Percentiles rank a stretch among this genome's conserved stretches.
Evolutionary conservation across 2,113 vertebrate genomes (phyloP).

Genomic region (Corythornis vintsioides): DNA sequence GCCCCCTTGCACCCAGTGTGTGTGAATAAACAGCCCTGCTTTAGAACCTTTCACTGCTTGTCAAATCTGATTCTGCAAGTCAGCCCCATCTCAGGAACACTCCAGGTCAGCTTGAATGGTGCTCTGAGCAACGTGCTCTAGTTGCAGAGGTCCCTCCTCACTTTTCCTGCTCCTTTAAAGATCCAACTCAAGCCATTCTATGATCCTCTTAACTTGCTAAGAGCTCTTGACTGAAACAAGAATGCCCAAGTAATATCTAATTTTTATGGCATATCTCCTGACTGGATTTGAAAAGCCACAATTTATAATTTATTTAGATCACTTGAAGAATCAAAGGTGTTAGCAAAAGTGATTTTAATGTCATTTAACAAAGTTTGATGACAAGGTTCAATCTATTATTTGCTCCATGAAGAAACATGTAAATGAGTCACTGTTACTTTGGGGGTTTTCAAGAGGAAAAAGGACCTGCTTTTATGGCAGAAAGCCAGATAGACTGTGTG

Average conservation of each 20-base stretch:
- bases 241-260: not conserved
- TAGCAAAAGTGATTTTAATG: not conserved
- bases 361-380: not conserved
- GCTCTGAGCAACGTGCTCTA: not conserved
- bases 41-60: too few species aligned
- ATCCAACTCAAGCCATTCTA: not conserved
- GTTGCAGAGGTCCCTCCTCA: not conserved
- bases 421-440: not conserved
- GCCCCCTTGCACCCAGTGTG: too few species aligned
- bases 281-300: not conserved
- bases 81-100: not conserved
- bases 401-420: not conserved
- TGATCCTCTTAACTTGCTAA: not conserved
- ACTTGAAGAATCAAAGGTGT: not conserved
- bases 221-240: not conserved
- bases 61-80: too few species aligned
- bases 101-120: not conserved
- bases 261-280: not conserved
- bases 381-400: not conserved
- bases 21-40: too few species aligned
- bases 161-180: not conserved
- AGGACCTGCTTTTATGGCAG: not conserved
- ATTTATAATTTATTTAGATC: not conserved
- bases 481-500: not conserved
- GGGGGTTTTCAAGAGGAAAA: not conserved